These are phyloP conservation scores for Stenolophus ochropezus DNA, from an alignment of 2,888 invertebrate genomes.

Conservation along the genomic window DNA sequence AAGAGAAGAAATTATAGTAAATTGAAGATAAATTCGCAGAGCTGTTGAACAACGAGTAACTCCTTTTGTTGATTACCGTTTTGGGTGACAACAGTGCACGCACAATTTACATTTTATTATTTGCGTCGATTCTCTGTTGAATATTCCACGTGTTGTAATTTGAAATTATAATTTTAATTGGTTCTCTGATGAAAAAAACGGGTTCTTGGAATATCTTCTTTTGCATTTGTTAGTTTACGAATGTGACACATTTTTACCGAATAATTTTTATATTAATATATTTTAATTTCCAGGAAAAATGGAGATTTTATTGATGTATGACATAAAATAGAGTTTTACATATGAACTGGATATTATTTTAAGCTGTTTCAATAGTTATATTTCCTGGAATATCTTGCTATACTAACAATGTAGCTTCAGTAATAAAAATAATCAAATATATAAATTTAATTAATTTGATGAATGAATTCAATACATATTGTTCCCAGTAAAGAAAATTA, in stretches of 20 bases:
- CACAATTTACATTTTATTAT: constrained; percentile 40
- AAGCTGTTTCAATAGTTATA: no score
- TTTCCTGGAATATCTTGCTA: no score
- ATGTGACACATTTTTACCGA: neutral
- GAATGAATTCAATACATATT: neutral
- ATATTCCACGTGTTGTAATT: constrained; percentile 29
- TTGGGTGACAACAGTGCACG: neutral
- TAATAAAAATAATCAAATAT: neutral
- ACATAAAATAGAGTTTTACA: neutral
- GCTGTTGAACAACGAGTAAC: no score
- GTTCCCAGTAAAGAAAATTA: neutral
- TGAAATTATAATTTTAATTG: constrained; percentile 38
- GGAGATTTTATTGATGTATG: neutral
- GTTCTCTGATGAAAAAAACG: neutral
- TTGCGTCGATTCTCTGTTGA: constrained; percentile 26
- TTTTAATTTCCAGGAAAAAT: neutral
- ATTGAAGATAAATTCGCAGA: no score
- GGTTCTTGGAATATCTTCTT: constrained; percentile 11
- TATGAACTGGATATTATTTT: neutral
- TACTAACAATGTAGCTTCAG: no score
- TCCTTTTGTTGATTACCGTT: neutral
- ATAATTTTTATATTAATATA: constrained; percentile 1
- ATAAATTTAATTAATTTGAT: neutral
- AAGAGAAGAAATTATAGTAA: no score
- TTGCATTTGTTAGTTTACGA: constrained; percentile 36